Evolutionary conservation across 1,140 invertebrate species (phyloP).

Genomic region (Matsumurasca onukii): DNA sequence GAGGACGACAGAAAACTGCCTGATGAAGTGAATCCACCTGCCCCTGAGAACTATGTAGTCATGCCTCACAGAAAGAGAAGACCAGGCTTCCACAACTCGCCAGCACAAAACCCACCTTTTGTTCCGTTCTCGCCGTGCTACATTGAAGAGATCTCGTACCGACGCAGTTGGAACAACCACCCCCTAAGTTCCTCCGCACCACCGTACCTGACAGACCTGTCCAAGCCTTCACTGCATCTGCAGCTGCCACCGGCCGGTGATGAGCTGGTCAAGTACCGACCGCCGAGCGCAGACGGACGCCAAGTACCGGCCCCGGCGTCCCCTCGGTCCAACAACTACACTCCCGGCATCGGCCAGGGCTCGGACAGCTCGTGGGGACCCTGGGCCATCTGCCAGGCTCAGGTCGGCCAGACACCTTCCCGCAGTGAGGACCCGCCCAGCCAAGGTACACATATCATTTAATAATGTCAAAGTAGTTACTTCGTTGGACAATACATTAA

Average conservation of each 20-base stretch:
- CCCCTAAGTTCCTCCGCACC: constrained; percentile 67
- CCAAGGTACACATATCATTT: constrained; percentile 27
- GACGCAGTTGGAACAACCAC: constrained; percentile 50
- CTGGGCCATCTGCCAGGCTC: constrained; percentile 64
- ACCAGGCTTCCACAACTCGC: constrained; percentile 81
- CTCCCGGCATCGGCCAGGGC: constrained; percentile 43
- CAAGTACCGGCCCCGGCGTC: constrained; percentile 51
- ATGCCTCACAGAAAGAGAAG: constrained; percentile 79
- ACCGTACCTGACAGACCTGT: constrained; percentile 63
- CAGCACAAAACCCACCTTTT: constrained; percentile 80
- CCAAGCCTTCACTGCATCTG: constrained; percentile 53
- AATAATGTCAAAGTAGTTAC: too few relatives aligned
- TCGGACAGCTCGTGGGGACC: constrained; percentile 60
- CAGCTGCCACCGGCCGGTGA: constrained; percentile 34
- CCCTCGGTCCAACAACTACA: constrained; percentile 42
- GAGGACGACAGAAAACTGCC: constrained; percentile 47
- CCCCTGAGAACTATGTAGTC: constrained; percentile 67
- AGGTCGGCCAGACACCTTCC: constrained; percentile 49
- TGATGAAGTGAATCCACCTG: constrained; percentile 49
- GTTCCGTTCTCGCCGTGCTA: constrained; percentile 73
- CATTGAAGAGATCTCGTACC: constrained; percentile 57
- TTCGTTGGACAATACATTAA: too few relatives aligned
- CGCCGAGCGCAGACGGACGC: constrained; percentile 63
- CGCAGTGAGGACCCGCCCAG: constrained; percentile 31
- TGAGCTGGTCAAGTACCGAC: constrained; percentile 58